Conservation (phyloP, 2,797 vertebrate genomes). For the Gephyroberyx darwinii region DNA sequence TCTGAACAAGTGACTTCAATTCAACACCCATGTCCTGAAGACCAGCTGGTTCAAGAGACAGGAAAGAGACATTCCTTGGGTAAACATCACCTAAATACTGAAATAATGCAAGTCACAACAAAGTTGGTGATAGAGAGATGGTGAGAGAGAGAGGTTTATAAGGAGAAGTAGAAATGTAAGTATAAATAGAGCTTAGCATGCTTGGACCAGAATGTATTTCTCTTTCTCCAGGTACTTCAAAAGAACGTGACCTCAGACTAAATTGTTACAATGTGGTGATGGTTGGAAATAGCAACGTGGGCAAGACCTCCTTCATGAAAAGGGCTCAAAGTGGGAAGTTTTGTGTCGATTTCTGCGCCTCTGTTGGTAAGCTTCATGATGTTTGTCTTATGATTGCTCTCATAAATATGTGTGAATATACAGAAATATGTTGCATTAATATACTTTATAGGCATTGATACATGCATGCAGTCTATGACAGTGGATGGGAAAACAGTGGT, state of each 20-base stretch:
- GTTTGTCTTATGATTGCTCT: not conserved
- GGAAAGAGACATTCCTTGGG: constrained; percentile 47
- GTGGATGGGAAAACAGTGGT: constrained; percentile 84
- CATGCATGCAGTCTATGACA: constrained; percentile 82
- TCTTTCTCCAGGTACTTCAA: constrained; percentile 31
- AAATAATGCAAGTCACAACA: not conserved
- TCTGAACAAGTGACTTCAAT: constrained; percentile 15
- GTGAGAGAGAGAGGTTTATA: not conserved
- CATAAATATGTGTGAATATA: not conserved
- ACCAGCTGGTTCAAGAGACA: constrained; percentile 25
- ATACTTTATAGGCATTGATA: constrained; percentile 87
- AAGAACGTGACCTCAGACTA: constrained; percentile 7
- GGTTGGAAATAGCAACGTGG: constrained; percentile 89
- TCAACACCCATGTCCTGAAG: constrained; percentile 6
- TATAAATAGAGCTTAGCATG: not conserved
- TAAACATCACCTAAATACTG: constrained; percentile 43
- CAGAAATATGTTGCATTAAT: constrained; percentile 2
- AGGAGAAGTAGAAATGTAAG: not conserved
- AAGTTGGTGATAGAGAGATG: not conserved
- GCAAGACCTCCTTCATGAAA: constrained; percentile 93
- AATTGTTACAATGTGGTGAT: constrained; percentile 83
- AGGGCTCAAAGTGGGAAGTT: constrained; percentile 83
- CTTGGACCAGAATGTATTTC: constrained; percentile 3
- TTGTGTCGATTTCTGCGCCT: constrained; percentile 74
- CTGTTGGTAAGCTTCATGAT: constrained; percentile 84